These are phyloP conservation scores for Petrolisthes manimaculis DNA, from an alignment of 2,888 invertebrate genomes.

Conservation along the genomic window DNA sequence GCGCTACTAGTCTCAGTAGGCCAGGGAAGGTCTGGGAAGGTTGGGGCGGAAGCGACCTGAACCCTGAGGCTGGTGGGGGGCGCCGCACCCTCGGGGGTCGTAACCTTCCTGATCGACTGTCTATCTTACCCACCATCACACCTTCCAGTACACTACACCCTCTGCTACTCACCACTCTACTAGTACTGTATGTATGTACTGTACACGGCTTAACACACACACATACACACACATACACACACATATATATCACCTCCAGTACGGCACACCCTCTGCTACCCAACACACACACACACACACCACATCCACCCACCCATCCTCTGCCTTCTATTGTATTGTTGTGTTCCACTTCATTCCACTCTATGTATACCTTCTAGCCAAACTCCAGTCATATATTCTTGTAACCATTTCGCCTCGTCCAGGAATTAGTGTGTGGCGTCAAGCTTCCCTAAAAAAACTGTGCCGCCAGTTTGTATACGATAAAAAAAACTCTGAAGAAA, in stretches of 20 bases:
- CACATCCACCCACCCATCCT: neutral
- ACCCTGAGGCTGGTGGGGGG: neutral
- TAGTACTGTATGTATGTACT: neutral
- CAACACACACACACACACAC: no score
- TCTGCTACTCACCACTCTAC: neutral
- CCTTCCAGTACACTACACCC: neutral
- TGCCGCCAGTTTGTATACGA: no score
- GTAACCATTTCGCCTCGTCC: neutral
- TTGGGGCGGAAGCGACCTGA: neutral
- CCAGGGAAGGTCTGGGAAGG: neutral
- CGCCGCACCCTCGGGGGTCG: neutral
- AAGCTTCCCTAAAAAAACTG: no score
- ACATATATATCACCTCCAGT: no score
- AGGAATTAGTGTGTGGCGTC: no score
- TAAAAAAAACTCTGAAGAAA: slow-evolving; percentile 7
- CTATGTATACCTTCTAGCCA: no score
- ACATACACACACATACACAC: no score
- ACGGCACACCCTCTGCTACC: no score
- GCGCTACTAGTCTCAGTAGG: slow-evolving; percentile 24
- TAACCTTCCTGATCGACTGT: slow-evolving; percentile 29
- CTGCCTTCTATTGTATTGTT: neutral
- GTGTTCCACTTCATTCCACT: neutral
- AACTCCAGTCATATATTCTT: slow-evolving; percentile 9
- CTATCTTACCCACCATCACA: slow-evolving; percentile 14
- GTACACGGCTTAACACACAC: no score